Conservation (phyloP, 2,797 vertebrate species). For the Brachymystax lenok region DNA sequence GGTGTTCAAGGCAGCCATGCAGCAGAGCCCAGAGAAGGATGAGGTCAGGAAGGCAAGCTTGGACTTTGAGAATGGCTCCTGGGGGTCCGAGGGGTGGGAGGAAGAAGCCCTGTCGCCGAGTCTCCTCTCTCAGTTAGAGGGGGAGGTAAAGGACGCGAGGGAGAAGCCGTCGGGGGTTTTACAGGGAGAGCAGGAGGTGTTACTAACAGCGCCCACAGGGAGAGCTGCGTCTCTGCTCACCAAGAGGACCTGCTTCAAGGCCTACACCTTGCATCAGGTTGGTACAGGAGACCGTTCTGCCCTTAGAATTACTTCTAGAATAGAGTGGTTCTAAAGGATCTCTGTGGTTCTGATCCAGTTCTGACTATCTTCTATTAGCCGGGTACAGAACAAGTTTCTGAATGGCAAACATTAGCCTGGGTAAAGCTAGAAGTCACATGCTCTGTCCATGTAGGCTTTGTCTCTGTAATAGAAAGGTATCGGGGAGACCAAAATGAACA, state of each 20-base stretch:
- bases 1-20: slow-evolving; percentile 75
- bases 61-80: slow-evolving; percentile 73
- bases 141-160: slow-evolving; percentile 3
- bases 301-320: not conserved
- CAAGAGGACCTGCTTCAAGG: slow-evolving; percentile 73
- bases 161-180: not conserved
- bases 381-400: no score
- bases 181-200: slow-evolving; percentile 57
- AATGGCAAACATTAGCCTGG: no score
- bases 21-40: slow-evolving; percentile 25
- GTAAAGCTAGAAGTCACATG: no score
- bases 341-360: not conserved
- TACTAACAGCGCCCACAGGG: slow-evolving; percentile 84
- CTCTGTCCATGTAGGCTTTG: no score
- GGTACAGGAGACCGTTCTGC: not conserved
- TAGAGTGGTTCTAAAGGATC: not conserved
- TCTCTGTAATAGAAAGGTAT: no score
- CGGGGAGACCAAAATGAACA: no score
- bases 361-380: no score
- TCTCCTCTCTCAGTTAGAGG: slow-evolving; percentile 5
- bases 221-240: slow-evolving; percentile 77
- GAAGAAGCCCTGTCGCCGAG: slow-evolving; percentile 22
- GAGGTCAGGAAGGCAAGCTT: slow-evolving; percentile 69
- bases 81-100: slow-evolving; percentile 65
- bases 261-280: slow-evolving; percentile 77